phyloP scores from a whole-genome alignment of 2,888 invertebrate genomes.

The Timema podura region DNA sequence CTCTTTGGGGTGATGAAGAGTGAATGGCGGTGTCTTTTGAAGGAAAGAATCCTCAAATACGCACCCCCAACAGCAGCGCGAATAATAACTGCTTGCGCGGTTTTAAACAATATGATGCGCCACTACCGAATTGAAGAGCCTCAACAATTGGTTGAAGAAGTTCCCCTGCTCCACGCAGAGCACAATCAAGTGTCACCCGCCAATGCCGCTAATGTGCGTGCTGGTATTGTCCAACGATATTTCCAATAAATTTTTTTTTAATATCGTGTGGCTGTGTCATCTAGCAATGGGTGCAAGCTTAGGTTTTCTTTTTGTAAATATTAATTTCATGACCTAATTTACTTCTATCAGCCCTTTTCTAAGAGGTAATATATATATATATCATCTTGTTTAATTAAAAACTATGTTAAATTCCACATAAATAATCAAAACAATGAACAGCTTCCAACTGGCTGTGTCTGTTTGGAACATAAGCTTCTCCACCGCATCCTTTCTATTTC shows the following conservation, averaged over 20 bases:
- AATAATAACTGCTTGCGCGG: background rate
- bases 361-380: too few species aligned
- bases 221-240: background rate
- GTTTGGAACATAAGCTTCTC: too few species aligned
- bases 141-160: background rate
- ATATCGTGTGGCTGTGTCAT: too few species aligned
- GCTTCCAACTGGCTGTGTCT: too few species aligned
- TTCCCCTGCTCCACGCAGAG: background rate
- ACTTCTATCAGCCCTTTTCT: too few species aligned
- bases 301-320: too few species aligned
- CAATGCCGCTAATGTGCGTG: background rate
- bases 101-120: slow-evolving; percentile 11
- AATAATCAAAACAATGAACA: too few species aligned
- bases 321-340: too few species aligned
- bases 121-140: slow-evolving; percentile 2
- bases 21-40: background rate
- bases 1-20: slow-evolving; percentile 1
- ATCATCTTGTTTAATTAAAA: too few species aligned
- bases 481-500: too few species aligned
- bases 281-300: too few species aligned
- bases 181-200: background rate
- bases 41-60: background rate
- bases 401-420: too few species aligned
- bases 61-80: background rate
- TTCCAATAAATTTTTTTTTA: background rate